phyloP scores from a whole-genome alignment of 1,140 invertebrate genomes.

The Laupala kohalensis region DNA sequence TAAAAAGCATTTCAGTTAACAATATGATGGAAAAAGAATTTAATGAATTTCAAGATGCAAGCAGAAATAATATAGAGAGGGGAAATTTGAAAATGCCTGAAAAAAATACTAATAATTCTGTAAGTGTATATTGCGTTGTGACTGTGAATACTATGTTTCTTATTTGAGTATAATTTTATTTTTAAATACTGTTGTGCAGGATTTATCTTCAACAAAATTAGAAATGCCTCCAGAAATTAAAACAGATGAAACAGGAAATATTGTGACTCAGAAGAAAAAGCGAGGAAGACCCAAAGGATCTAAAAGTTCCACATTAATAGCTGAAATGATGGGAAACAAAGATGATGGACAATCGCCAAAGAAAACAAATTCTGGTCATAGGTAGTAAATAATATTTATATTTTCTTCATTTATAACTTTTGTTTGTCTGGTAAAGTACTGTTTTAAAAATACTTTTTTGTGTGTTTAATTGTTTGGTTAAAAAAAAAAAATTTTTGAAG shows the following conservation, averaged over 20 bases:
- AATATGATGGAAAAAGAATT: too few relatives aligned
- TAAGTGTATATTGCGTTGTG: not conserved
- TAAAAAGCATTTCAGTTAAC: too few relatives aligned
- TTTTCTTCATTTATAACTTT: not conserved
- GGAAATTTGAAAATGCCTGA: not conserved
- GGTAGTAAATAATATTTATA: not conserved
- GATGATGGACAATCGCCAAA: not conserved
- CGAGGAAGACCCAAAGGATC: slow-evolving; percentile 7
- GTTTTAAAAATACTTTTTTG: too few relatives aligned
- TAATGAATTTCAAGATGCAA: not conserved
- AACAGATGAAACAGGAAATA: not conserved
- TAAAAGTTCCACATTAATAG: slow-evolving; percentile 23
- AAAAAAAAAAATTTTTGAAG: too few relatives aligned
- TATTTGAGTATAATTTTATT: not conserved
- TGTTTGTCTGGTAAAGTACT: not conserved
- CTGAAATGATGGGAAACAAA: slow-evolving; percentile 19
- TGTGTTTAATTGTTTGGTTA: not conserved
- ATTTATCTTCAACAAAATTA: not conserved
- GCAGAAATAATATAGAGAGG: not conserved
- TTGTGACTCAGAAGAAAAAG: not conserved
- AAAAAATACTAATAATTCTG: not conserved
- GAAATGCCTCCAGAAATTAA: not conserved
- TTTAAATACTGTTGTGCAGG: not conserved
- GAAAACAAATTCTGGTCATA: not conserved
- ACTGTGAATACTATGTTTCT: not conserved